Base-by-base conservation (phyloP, 2,113 vertebrate genomes). In the Dromiciops gliroides region DNA sequence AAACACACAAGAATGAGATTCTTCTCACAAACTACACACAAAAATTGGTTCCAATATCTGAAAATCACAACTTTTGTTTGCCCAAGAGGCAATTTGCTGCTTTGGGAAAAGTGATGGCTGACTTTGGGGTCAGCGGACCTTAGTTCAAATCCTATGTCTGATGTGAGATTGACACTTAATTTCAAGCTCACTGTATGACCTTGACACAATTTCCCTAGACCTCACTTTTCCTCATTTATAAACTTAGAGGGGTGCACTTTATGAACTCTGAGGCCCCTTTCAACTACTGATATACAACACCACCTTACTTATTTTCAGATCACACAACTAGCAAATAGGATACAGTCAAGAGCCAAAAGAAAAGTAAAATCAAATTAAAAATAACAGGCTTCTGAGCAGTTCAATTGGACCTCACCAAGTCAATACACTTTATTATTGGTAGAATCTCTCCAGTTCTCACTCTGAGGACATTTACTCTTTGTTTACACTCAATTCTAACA, bases 401-500 rank as follows among this genome's bases (percentile, higher is more conserved):
- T 53, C 25, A 92, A 92, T 94, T 0, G 25, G 50, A 19, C 49
- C 93, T 50, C 47, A 92, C 56, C 49, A 44, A 96, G 53, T 89
- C 37, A 31, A 75, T 50, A 48, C 3, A 67, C 25, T 83, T 83
- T 83, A 83, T 83, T 83, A n/a, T 23, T 83, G n/a, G 67, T 83
- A 83, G 52, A 93, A 51, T 53, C 31, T 48, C 28, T 48, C 19
- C 90, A 2, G 22, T 19, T 83, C 67, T 92, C 28, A 31, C 28
- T 94, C 50, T 67, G 47, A 93, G 11, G 22, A 93, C 89, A 47
- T 94, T 50, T n/a, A n/a, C n/a, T n/a, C n/a, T n/a, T 75, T 90
- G 50, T 93, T 94, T 50, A 48, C 37, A 67, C 14, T 89, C 23
- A 95, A 89, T 44, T 28, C 90, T 31, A 95, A 92, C 48, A 94